Percentiles rank a stretch among this genome's conserved stretches.
Evolutionary conservation across 2,113 vertebrate genomes (phyloP).

Genomic region (Calonectris borealis): DNA sequence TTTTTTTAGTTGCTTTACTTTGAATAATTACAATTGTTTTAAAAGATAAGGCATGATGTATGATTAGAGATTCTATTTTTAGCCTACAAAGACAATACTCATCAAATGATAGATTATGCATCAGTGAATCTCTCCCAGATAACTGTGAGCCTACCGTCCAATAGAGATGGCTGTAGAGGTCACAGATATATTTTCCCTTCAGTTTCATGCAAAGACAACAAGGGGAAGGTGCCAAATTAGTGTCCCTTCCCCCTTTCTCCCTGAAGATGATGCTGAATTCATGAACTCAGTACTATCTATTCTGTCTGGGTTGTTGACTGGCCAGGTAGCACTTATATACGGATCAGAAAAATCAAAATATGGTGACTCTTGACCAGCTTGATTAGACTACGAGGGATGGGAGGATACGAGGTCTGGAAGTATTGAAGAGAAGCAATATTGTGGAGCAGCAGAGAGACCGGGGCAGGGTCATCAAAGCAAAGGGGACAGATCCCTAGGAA

Average conservation of each 20-base stretch:
- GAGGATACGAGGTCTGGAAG: fast-evolving
- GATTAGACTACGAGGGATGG: neutral
- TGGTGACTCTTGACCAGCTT: neutral
- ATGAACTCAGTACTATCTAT: neutral
- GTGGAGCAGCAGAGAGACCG: neutral
- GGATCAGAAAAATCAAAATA: neutral
- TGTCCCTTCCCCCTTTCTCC: neutral
- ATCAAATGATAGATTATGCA: neutral
- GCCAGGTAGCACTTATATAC: fast-evolving
- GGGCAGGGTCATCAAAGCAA: neutral
- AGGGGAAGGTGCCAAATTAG: neutral
- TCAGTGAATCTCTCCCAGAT: neutral
- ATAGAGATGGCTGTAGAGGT: neutral
- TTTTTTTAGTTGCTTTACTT: neutral
- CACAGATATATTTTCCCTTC: neutral
- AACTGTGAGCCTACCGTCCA: neutral
- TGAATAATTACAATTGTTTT: neutral
- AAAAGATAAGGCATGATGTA: neutral
- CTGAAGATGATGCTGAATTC: neutral
- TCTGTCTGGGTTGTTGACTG: neutral
- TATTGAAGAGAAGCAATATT: neutral
- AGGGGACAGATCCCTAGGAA: neutral
- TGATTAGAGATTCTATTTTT: neutral
- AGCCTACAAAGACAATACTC: neutral
- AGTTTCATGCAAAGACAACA: neutral